phyloP scores from a whole-genome alignment of 1,140 invertebrate species.

The Steinernema khuongi region DNA sequence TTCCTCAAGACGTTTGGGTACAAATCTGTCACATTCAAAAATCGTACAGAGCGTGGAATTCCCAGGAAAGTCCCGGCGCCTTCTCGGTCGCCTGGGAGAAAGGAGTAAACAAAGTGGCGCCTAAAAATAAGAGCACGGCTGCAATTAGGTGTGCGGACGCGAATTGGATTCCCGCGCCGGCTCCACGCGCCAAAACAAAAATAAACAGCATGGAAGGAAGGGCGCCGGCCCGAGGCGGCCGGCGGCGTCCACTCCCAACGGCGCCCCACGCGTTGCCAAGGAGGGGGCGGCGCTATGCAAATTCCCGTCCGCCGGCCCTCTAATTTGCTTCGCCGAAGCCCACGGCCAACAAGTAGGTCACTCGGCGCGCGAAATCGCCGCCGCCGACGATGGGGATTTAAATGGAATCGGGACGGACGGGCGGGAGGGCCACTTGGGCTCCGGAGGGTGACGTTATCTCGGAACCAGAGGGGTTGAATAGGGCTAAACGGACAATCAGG shows the following conservation, averaged over 20 bases:
- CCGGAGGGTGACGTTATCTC: background rate
- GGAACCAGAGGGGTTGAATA: background rate
- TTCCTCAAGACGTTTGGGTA: no score
- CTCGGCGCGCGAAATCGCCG: constrained; percentile 12
- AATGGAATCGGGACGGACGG: background rate
- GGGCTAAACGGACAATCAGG: background rate
- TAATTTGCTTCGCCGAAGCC: constrained; percentile 4
- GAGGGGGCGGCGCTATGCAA: constrained; percentile 4
- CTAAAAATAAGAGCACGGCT: background rate
- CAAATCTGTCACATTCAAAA: no score
- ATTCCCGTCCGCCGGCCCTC: background rate
- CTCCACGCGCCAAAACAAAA: background rate
- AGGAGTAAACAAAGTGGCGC: constrained; percentile 11
- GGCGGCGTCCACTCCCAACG: background rate
- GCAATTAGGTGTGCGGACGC: constrained; percentile 4
- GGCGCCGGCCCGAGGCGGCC: no score
- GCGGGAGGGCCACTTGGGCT: background rate
- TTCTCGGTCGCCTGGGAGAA: no score
- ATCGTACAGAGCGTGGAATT: no score
- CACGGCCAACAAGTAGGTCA: constrained; percentile 8
- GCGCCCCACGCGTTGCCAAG: constrained; percentile 3
- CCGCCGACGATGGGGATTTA: background rate
- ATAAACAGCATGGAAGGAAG: background rate
- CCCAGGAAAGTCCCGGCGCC: no score
- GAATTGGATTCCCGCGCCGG: background rate